Evolutionary conservation across 2,888 invertebrate species (phyloP), one percentile per base, ranked within the genome.

Genomic region (Bursaphelenchus okinawaensis): DNA sequence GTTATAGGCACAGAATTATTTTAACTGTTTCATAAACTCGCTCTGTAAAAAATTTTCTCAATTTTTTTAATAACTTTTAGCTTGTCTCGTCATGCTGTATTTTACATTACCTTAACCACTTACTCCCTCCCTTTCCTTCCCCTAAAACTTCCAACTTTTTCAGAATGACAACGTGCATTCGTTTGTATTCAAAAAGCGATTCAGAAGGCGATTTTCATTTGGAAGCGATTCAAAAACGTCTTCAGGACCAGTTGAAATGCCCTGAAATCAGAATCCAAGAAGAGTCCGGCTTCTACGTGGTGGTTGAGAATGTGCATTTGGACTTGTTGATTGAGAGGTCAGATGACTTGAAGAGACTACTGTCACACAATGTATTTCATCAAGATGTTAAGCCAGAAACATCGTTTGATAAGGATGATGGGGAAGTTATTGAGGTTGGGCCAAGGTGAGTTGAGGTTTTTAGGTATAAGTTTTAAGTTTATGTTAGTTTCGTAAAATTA

Each of bases 261-360:
- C 40, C 40, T n/a, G 40, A 40, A 12, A 40, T 40, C n/a, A 12
- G n/a, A 4, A 40, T 40, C 40, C 12, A 88, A 64, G 88, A 89
- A 7, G 92, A 92, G 85, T 85, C 88, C 70, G 92, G 92, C 84
- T 92, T 89, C 84, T 90, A 92, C 83, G 87, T 92, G 66, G 90
- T 90, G 83, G 84, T 87, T 23, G 52, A 65, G 0, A 16, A 20
- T 22, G 55, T 29, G 23, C 51, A 54, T 19, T 24, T 52, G 24
- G 72, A 76, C 22, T 68, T 68, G 29, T 76, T 84, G 40, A 84
- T 90, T 20, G 58, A 52, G 8, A 26, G 67, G 28, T 61, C 50
- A 27, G 86, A 88, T 65, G 89, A 90, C 74, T 85, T 87, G 31
- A 85, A 87, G 67, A 93, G 92, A 92, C 86, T 93, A 7, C 85